Conservation (phyloP, 2,797 vertebrate genomes). For the Amblyraja radiata region DNA sequence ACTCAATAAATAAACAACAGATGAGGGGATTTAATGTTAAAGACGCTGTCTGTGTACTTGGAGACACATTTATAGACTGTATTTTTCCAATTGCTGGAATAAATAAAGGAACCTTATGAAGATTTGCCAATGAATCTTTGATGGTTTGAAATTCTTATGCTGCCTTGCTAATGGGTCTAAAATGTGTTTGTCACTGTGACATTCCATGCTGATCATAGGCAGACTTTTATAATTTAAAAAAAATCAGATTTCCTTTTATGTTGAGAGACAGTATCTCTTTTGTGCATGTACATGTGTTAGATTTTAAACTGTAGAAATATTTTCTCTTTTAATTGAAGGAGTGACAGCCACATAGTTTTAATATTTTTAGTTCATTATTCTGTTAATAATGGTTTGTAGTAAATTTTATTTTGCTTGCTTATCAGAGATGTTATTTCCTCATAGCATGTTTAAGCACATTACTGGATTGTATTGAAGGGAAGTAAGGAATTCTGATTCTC, state of each 20-base stretch:
- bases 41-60: constrained; percentile 28
- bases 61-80: constrained; percentile 37
- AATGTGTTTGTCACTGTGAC: constrained; percentile 35
- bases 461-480: background rate
- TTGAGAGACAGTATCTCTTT: constrained; percentile 23
- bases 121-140: constrained; percentile 36
- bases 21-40: constrained; percentile 34
- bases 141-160: constrained; percentile 35
- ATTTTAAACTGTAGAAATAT: constrained; percentile 13
- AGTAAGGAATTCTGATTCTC: background rate
- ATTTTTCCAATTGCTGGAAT: constrained; percentile 36
- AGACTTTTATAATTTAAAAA: constrained; percentile 19
- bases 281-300: constrained; percentile 22
- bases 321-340: background rate
- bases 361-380: background rate
- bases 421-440: background rate
- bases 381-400: background rate
- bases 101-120: constrained; percentile 38
- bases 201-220: constrained; percentile 37
- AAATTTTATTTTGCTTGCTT: background rate
- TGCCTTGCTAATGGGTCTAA: constrained; percentile 27
- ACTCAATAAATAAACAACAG: constrained; percentile 38
- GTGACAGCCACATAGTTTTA: background rate
- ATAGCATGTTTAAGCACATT: background rate
- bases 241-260: constrained; percentile 36